Evolutionary conservation across 2,113 vertebrate species (phyloP), one percentile per base, ranked within the genome.

Genomic region (Salvelinus sp.): DNA sequence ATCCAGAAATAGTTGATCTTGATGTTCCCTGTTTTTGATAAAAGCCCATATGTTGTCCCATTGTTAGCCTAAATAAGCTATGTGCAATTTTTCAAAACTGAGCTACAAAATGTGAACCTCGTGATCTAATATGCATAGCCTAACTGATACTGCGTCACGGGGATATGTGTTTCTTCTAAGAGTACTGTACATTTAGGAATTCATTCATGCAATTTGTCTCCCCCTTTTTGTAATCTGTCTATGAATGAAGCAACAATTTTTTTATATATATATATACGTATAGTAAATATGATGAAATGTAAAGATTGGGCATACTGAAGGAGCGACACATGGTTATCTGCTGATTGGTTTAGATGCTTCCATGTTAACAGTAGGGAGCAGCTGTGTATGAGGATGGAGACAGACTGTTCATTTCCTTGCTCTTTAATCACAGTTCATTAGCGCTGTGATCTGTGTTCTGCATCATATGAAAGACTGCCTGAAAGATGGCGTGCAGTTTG

Each of bases 261-360:
- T 33, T 6, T 6, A 28, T 27, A 27, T 27, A 27, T 27, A 27
- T 27, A 30, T 30, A 33, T 33, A 2, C 2, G 38, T 44, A 44
- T 44, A 44, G 20, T 64, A 20, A 44, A 27, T 7, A n/a, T 0
- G 48, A 38, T 62, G 58, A 57, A 6, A 33, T 38, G 54, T 50
- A 22, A 20, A 22, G 2, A 66, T 79, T n/a, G 20, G 16, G 44
- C 28, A 9, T 12, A 33, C 58, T 33, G 23, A 10, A 23, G 50
- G 54, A 57, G 6, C 3, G 23, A 50, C 6, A 47, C 65, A 18
- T 44, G 60, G 69, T 71, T 47, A 14, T 9, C 44, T 6, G 10
- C 4, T 78, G 44, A 78, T 69, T 82, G 72, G 73, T 82, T 72
- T 23, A 48, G 72, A 66, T 38, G 25, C 33, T 67, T 70, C 27